Percentiles rank a stretch among this genome's conserved stretches.
Conservation (phyloP, 1,140 invertebrate species). For the Drosophila mayri region DNA sequence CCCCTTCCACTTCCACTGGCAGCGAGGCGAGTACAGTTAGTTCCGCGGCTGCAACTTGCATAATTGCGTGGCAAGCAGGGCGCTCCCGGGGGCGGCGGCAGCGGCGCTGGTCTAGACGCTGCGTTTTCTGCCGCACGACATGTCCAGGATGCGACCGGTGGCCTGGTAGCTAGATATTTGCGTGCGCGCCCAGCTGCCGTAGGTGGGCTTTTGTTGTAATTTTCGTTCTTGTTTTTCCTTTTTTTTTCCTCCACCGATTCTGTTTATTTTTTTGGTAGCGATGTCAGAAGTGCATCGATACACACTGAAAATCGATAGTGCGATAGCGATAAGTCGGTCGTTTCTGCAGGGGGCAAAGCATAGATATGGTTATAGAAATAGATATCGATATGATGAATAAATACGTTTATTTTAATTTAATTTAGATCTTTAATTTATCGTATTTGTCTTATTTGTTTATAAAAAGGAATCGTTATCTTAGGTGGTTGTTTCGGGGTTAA, state of each 20-base stretch:
- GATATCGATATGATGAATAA: no score
- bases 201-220: constrained; percentile 17
- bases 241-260: constrained; percentile 5
- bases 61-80: constrained; percentile 58
- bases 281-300: constrained; percentile 23
- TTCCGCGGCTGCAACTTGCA: constrained; percentile 71
- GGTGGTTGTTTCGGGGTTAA: no score
- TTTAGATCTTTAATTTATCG: no score
- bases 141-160: constrained; percentile 3
- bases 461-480: no score
- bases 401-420: no score
- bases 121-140: constrained; percentile 14
- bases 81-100: constrained; percentile 13
- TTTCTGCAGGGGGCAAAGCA: background rate
- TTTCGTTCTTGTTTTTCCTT: constrained; percentile 24
- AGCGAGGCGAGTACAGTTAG: constrained; percentile 48
- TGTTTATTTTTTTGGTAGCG: constrained; percentile 38
- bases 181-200: constrained; percentile 10
- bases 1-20: constrained; percentile 35
- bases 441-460: no score
- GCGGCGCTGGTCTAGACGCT: constrained; percentile 4
- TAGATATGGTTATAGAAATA: no score
- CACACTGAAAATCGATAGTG: background rate
- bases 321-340: background rate
- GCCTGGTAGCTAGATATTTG: constrained; percentile 12